Percentiles rank a stretch among this genome's conserved stretches.
phyloP scores from a whole-genome alignment of 1,140 invertebrate genomes.

The Protaetia brevitarsis region DNA sequence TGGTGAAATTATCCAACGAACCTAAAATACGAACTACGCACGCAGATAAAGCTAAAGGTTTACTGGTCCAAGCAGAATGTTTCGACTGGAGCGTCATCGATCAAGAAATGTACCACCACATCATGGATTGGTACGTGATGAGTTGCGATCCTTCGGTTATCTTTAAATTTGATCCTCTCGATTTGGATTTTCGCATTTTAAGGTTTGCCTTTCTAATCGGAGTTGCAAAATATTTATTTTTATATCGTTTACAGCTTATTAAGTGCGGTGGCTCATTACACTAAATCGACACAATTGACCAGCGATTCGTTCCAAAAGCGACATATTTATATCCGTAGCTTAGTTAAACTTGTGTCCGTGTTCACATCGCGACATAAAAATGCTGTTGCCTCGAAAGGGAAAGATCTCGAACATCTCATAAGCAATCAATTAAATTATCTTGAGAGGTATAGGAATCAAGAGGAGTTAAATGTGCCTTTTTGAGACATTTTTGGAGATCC shows the following conservation, averaged over 20 bases:
- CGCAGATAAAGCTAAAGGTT: constrained; percentile 45
- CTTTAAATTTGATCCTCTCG: constrained; percentile 51
- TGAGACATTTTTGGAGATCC: constrained; percentile 35
- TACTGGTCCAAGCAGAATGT: constrained; percentile 61
- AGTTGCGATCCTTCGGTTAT: constrained; percentile 71
- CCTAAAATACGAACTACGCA: constrained; percentile 61
- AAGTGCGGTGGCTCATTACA: constrained; percentile 40
- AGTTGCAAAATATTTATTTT: constrained; percentile 14
- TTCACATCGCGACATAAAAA: constrained; percentile 40
- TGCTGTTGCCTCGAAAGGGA: constrained; percentile 33
- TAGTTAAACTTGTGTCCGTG: constrained; percentile 42
- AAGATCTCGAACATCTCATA: constrained; percentile 35
- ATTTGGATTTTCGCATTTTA: constrained; percentile 51
- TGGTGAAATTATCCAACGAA: constrained; percentile 69
- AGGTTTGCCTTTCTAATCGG: constrained; percentile 42
- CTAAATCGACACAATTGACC: constrained; percentile 28
- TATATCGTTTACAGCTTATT: constrained; percentile 40
- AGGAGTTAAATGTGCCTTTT: constrained; percentile 41
- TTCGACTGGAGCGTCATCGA: constrained; percentile 71
- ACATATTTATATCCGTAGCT: constrained; percentile 43
- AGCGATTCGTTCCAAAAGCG: constrained; percentile 37
- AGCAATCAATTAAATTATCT: constrained; percentile 38
- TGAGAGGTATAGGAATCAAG: constrained; percentile 35
- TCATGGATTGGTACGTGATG: constrained; percentile 76
- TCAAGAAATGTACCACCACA: constrained; percentile 61